Percentiles rank a stretch among this genome's conserved stretches.
Conservation (phyloP, 1,140 invertebrate genomes). For the Drosophila melanica region DNA sequence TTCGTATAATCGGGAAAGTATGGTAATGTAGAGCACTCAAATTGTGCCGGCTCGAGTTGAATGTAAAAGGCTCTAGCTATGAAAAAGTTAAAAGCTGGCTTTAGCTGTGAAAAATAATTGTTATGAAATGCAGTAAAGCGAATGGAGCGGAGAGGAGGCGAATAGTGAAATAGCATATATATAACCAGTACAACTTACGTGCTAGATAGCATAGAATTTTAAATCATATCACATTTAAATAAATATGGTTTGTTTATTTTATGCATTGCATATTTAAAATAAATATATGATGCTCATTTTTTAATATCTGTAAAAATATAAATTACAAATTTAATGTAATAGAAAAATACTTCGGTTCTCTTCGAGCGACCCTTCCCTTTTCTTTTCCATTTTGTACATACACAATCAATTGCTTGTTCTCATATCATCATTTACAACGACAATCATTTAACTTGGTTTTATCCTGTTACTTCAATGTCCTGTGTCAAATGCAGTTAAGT, state of each 20-base stretch:
- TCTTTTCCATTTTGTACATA: background rate
- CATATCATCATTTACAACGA: background rate
- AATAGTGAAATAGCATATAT: too few relatives aligned
- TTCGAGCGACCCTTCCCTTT: too few relatives aligned
- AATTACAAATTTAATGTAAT: too few relatives aligned
- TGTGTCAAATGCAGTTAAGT: constrained; percentile 28
- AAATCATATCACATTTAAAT: too few relatives aligned
- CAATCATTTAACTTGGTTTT: background rate
- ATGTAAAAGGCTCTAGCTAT: constrained; percentile 3
- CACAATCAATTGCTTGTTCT: background rate
- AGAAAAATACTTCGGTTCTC: too few relatives aligned
- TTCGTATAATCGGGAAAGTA: constrained; percentile 37
- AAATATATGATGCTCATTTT: too few relatives aligned
- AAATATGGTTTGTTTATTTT: too few relatives aligned
- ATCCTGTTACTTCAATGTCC: constrained; percentile 18
- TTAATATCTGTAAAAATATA: too few relatives aligned
- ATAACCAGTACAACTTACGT: too few relatives aligned
- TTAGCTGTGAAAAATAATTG: constrained; percentile 16
- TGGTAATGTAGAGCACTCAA: constrained; percentile 44
- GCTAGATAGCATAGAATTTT: too few relatives aligned
- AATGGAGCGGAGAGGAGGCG: too few relatives aligned
- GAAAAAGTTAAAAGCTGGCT: constrained; percentile 17
- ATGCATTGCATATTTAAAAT: too few relatives aligned
- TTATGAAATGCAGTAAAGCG: constrained; percentile 2
- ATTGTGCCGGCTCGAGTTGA: constrained; percentile 10